Conservation (phyloP, 2,113 vertebrate species). For the Eulemur rufifrons region DNA sequence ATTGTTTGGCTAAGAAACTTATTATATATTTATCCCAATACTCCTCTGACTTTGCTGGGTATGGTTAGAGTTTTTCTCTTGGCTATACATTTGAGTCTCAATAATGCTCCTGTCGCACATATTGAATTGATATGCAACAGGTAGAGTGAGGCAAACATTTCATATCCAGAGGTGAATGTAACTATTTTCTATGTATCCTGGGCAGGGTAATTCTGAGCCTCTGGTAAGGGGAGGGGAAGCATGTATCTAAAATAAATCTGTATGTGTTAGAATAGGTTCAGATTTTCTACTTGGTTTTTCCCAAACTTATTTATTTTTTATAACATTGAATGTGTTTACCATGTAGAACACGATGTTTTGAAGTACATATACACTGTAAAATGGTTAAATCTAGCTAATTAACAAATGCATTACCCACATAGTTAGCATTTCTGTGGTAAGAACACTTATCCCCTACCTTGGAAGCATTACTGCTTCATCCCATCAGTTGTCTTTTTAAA, state of each 20-base stretch:
- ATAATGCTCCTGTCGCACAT: neutral
- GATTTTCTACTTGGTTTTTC: neutral
- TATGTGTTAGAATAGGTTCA: neutral
- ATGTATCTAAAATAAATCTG: neutral
- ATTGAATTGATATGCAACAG: neutral
- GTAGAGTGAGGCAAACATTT: neutral
- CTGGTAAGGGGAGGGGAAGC: neutral
- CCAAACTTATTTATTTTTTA: neutral
- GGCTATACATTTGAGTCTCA: neutral
- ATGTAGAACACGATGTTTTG: neutral
- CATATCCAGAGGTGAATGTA: neutral
- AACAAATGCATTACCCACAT: neutral
- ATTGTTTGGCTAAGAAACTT: neutral
- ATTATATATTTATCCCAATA: neutral
- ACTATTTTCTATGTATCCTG: neutral
- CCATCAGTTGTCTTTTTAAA: neutral
- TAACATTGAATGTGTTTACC: neutral
- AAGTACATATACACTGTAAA: neutral
- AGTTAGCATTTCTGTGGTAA: neutral
- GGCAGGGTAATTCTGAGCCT: neutral
- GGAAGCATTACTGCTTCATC: neutral
- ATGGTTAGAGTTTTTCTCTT: neutral
- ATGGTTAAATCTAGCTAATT: neutral
- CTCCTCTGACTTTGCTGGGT: neutral
- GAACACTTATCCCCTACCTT: neutral